Evolutionary conservation across 2,797 vertebrate species (phyloP).

Genomic region (Danio choprae): DNA sequence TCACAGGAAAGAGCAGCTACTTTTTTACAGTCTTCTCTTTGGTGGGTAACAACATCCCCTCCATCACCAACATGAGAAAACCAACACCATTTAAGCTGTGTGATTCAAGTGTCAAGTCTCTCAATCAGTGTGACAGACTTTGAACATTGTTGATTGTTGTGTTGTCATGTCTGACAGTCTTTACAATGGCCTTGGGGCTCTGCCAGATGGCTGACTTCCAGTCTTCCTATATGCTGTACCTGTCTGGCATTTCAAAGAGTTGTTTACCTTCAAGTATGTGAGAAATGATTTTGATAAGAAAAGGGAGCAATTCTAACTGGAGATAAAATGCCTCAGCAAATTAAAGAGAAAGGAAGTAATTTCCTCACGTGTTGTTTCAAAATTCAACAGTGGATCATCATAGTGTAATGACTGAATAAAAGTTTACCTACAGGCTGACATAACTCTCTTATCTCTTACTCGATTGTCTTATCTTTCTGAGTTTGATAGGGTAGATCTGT

Average conservation of each 20-base stretch:
- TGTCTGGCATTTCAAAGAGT: constrained; percentile 57
- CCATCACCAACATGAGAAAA: constrained; percentile 61
- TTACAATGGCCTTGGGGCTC: constrained; percentile 55
- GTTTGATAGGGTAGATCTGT: background rate
- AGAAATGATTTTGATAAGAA: constrained; percentile 45
- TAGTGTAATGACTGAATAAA: background rate
- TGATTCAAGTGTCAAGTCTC: constrained; percentile 27
- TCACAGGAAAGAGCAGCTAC: constrained; percentile 64
- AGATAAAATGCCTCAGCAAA: constrained; percentile 37
- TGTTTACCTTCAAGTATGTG: constrained; percentile 72
- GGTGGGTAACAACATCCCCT: constrained; percentile 53
- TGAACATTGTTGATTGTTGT: constrained; percentile 64
- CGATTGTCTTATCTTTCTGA: background rate
- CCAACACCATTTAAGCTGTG: constrained; percentile 58
- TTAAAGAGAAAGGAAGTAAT: constrained; percentile 72
- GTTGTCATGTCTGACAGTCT: constrained; percentile 45
- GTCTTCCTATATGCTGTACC: constrained; percentile 60
- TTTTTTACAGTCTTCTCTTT: constrained; percentile 62
- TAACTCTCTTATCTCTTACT: background rate
- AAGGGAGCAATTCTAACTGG: constrained; percentile 26
- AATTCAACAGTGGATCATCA: constrained; percentile 52
- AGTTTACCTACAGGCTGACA: background rate
- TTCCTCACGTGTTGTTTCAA: constrained; percentile 70
- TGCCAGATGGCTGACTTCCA: constrained; percentile 68
- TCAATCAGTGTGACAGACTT: constrained; percentile 33